Evolutionary conservation across 2,797 vertebrate species (phyloP).

Genomic region (Galaxias olidus): DNA sequence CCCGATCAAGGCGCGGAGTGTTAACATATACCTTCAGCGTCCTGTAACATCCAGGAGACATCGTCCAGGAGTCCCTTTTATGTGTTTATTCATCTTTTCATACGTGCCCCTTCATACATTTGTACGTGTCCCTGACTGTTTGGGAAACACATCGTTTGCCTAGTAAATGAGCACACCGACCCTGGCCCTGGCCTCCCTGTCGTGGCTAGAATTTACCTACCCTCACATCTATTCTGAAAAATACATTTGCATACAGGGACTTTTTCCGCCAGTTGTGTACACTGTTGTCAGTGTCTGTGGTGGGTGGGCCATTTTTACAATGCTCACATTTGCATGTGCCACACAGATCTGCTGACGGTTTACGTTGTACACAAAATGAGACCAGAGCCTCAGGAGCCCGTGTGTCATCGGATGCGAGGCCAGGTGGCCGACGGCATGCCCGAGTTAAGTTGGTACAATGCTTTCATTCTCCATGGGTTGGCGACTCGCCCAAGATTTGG

Average conservation of each 20-base stretch:
- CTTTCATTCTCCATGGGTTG: too few species aligned
- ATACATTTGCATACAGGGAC: slow-evolving; percentile 71
- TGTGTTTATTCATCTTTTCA: slow-evolving; percentile 56
- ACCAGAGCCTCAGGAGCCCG: slow-evolving; percentile 34
- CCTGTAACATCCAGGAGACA: slow-evolving; percentile 48
- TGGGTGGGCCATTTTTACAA: slow-evolving; percentile 60
- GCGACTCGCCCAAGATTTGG: too few species aligned
- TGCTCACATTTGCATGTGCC: slow-evolving; percentile 64
- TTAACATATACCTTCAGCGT: slow-evolving; percentile 45
- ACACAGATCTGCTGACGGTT: slow-evolving; percentile 50
- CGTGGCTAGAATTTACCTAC: slow-evolving; percentile 64
- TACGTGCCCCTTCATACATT: slow-evolving; percentile 57
- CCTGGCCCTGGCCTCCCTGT: slow-evolving; percentile 37
- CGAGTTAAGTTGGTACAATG: slow-evolving; percentile 30
- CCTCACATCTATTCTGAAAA: slow-evolving; percentile 68
- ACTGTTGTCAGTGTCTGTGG: slow-evolving; percentile 41
- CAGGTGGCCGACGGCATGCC: slow-evolving; percentile 52
- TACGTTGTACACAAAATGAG: slow-evolving; percentile 40
- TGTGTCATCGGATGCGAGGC: slow-evolving; percentile 37
- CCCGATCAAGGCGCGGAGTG: slow-evolving; percentile 47
- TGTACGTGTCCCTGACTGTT: slow-evolving; percentile 59
- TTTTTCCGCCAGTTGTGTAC: slow-evolving; percentile 55
- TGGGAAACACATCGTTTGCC: slow-evolving; percentile 68
- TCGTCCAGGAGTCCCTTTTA: slow-evolving; percentile 35
- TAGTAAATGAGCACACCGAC: slow-evolving; percentile 70